Evolutionary conservation across 2,797 vertebrate genomes (phyloP).

Genomic region (Huso huso): DNA sequence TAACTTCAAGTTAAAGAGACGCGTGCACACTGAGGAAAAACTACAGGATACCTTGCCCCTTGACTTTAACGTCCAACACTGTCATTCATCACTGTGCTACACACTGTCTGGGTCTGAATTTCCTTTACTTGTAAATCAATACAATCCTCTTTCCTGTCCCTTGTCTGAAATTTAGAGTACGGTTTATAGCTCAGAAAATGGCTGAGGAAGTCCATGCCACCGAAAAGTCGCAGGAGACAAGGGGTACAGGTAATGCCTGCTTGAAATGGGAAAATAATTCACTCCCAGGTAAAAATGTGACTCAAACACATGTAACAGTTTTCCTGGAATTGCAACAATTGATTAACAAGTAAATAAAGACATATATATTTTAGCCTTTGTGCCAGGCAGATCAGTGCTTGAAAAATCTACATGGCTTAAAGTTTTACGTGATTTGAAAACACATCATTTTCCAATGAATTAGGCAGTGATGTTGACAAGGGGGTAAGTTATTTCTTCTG

Average conservation of each 20-base stretch:
- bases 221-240: not conserved
- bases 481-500: slow-evolving; percentile 18
- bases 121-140: slow-evolving; percentile 51
- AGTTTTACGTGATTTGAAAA: not conserved
- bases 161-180: slow-evolving; percentile 16
- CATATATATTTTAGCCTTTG: slow-evolving; percentile 24
- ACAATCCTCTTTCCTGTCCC: slow-evolving; percentile 18
- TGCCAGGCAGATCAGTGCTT: slow-evolving; percentile 30
- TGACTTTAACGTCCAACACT: slow-evolving; percentile 39
- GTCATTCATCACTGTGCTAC: slow-evolving; percentile 55
- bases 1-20: slow-evolving; percentile 23
- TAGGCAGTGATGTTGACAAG: slow-evolving; percentile 5
- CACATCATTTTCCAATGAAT: slow-evolving; percentile 9
- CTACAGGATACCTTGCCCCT: slow-evolving; percentile 35
- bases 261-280: not conserved
- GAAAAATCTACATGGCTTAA: no score
- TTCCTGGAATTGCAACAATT: no score
- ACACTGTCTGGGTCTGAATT: slow-evolving; percentile 42
- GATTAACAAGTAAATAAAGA: not conserved
- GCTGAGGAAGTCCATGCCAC: slow-evolving; percentile 4
- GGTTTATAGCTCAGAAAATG: slow-evolving; percentile 2
- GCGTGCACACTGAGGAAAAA: slow-evolving; percentile 28
- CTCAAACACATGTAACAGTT: not conserved
- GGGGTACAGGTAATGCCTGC: not conserved
- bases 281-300: not conserved